phyloP scores from a whole-genome alignment of 2,888 invertebrate species.

The Xanthia togata region DNA sequence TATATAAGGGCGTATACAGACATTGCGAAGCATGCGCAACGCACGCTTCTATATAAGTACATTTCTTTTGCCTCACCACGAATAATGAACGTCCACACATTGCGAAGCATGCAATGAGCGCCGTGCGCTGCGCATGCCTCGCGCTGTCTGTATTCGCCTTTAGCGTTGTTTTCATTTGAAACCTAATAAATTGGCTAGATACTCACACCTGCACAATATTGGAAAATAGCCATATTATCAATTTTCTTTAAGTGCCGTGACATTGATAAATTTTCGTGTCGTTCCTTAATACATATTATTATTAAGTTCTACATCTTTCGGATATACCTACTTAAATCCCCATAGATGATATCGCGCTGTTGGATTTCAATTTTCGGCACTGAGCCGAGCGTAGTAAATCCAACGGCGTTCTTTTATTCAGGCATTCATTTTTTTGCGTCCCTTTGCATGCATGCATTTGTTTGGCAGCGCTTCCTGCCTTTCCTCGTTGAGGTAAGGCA shows the following conservation, averaged over 20 bases:
- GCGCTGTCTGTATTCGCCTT: no score
- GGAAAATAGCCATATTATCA: conserved; percentile 49
- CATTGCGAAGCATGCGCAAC: no score
- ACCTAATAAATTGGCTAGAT: conserved; percentile 33
- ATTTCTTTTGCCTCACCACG: no score
- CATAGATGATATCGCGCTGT: neutral
- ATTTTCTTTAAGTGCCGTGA: conserved; percentile 34
- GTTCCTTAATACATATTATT: neutral
- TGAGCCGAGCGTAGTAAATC: neutral
- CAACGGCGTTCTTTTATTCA: neutral
- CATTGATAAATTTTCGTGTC: conserved; percentile 18
- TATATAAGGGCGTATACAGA: neutral
- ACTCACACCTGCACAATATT: conserved; percentile 18
- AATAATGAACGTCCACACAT: no score
- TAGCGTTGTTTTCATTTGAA: conserved; percentile 24
- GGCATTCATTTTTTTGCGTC: neutral
- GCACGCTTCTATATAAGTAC: no score
- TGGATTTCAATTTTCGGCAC: neutral
- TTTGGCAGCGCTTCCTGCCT: neutral
- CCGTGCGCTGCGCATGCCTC: no score
- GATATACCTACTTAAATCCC: neutral
- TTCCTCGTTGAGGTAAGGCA: no score
- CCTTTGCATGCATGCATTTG: neutral
- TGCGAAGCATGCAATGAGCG: no score
- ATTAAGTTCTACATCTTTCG: neutral